Evolutionary conservation across 2,797 vertebrate species (phyloP), one percentile per base, ranked within the genome.

Genomic region (Enteromius trimaculatus): DNA sequence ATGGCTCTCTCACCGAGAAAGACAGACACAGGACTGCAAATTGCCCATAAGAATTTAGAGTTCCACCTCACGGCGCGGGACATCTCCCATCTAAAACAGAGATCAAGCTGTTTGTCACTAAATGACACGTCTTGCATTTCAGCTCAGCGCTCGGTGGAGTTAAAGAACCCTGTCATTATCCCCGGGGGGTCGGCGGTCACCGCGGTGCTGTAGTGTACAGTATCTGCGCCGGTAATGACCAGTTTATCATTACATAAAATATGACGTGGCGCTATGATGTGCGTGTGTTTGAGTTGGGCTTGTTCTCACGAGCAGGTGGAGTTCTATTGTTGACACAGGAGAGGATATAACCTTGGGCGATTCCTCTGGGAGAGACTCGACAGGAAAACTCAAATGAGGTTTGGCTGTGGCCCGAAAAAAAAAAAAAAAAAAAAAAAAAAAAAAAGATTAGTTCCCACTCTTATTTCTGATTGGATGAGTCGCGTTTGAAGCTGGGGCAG

Each of bases 1-100:
- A 34, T 84, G 89, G 89, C 91, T 90, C 89, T 88, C 81, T 82
- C 89, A 90, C 86, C 58, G 80, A 90, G 88, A 86, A 85, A 91
- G 62, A 89, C 79, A 84, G 53, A 83, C 37, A 84, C 49, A 58
- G 49, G 37, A 34, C 81, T 85, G 72, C 66, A 85, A 72, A 78
- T 29, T 66, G 71, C 55, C 86, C 49, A 47, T 16, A 68, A 60
- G 53, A 26, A 58, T 51, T 31, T 31, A 47, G 65, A 6, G 62
- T 44, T 69, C 49, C 13, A 34, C n/a, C 65, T 26, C 14, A 74
- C 9, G 21, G 16, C 1, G 1, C 17, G 8, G 66, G 60, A 77
- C 55, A 72, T 72, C 77, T 77, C 37, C 34, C 9, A 72, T 58
- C 17, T 51, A 31, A 19, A 70, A 44, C 23, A 44, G 9, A 58